Evolutionary conservation across 1,140 invertebrate genomes (phyloP).

Genomic region (Cyphomyrmex costatus): DNA sequence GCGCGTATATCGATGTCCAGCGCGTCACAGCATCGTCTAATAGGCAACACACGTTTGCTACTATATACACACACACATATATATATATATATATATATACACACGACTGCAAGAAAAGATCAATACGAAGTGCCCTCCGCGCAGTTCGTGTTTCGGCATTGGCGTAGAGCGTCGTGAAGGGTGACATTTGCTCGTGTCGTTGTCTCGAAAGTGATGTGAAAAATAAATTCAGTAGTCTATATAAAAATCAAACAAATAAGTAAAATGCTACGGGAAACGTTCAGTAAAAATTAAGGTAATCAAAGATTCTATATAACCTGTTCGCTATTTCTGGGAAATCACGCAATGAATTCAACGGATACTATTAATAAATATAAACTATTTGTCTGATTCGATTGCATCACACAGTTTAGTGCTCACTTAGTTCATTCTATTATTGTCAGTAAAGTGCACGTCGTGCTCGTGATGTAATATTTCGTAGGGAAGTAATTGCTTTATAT

Average conservation of each 20-base stretch:
- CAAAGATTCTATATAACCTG: neutral
- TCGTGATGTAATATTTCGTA: too few relatives aligned
- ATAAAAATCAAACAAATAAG: neutral
- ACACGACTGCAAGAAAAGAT: slow-evolving; percentile 33
- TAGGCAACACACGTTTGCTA: neutral
- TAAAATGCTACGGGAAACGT: neutral
- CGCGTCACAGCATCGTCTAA: slow-evolving; percentile 24
- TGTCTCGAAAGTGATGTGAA: neutral
- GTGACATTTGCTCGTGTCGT: slow-evolving; percentile 18
- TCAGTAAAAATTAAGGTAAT: neutral
- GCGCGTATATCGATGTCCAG: neutral
- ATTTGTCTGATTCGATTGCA: too few relatives aligned
- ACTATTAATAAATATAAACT: too few relatives aligned
- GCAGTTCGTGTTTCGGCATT: slow-evolving; percentile 40
- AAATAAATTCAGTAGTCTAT: neutral
- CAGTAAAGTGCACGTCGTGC: too few relatives aligned
- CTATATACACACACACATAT: neutral
- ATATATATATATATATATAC: neutral
- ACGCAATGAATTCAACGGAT: too few relatives aligned
- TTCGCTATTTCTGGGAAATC: too few relatives aligned
- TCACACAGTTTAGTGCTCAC: too few relatives aligned
- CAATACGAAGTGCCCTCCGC: slow-evolving; percentile 42
- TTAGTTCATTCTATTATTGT: too few relatives aligned
- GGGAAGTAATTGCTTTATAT: too few relatives aligned
- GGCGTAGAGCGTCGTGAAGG: slow-evolving; percentile 23